phyloP scores from a whole-genome alignment of 1,140 invertebrate genomes.

The Conus ventricosus region DNA sequence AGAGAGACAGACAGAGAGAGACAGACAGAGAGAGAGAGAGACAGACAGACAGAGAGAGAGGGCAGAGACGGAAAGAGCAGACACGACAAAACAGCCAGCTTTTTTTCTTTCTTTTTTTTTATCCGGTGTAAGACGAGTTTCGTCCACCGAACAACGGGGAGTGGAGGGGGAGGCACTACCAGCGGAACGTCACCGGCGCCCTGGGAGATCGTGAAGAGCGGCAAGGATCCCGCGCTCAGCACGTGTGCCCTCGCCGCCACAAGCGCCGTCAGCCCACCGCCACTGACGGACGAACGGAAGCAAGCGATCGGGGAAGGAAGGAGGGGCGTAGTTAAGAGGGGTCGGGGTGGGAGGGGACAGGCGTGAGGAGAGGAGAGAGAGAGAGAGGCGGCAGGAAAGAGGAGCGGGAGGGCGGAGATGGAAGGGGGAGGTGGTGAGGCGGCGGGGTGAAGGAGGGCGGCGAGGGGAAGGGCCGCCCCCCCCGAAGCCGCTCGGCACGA shows the following conservation, averaged over 20 bases:
- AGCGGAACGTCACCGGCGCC: slow-evolving; percentile 9
- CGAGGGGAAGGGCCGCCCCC: slow-evolving; percentile 10
- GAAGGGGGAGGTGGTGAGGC: neutral
- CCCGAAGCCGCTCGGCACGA: slow-evolving; percentile 17
- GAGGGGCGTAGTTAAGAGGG: neutral
- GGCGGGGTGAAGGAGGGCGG: neutral
- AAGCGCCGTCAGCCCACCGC: slow-evolving; percentile 21
- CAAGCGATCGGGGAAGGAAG: slow-evolving; percentile 30
- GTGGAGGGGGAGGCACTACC: too few relatives aligned
- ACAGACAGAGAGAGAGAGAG: slow-evolving; percentile 1
- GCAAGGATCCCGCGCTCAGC: slow-evolving; percentile 21
- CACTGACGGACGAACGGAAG: slow-evolving; percentile 31
- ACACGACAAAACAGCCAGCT: neutral
- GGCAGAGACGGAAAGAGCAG: neutral
- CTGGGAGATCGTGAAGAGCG: slow-evolving; percentile 15
- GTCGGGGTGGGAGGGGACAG: slow-evolving; percentile 3
- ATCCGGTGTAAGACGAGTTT: neutral
- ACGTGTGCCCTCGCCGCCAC: slow-evolving; percentile 25
- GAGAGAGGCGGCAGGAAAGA: neutral
- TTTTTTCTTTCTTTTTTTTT: neutral
- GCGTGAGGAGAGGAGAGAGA: neutral
- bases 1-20: slow-evolving; percentile 8
- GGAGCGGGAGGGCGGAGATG: neutral
- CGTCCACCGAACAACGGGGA: neutral
- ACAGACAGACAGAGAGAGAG: slow-evolving; percentile 13